These are phyloP conservation scores for Brachionus manjavacas DNA, from an alignment of 1,140 invertebrate genomes.

Conservation along the genomic window DNA sequence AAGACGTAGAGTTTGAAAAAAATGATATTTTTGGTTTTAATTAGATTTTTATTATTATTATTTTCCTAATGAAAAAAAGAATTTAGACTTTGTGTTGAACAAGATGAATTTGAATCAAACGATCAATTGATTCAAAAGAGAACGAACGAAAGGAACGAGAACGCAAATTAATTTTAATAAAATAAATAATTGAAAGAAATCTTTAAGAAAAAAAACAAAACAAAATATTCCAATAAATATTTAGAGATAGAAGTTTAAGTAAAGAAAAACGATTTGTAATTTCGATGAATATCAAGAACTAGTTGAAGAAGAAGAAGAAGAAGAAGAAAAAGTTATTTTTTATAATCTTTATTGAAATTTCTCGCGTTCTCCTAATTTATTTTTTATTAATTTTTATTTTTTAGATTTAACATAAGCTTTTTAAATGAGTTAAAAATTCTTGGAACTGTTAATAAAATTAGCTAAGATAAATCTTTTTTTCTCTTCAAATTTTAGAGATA, in stretches of 20 bases:
- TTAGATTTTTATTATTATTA: constrained; percentile 35
- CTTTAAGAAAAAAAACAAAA: constrained; percentile 30
- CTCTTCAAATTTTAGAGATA: not conserved
- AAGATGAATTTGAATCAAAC: constrained; percentile 31
- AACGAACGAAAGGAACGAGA: constrained; percentile 32
- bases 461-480: not conserved
- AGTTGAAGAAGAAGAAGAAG: not conserved
- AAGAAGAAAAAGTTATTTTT: constrained; percentile 30
- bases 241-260: constrained; percentile 29
- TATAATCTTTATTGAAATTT: constrained; percentile 41
- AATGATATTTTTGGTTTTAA: constrained; percentile 35
- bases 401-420: constrained; percentile 35
- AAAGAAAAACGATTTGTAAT: constrained; percentile 35
- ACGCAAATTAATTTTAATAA: constrained; percentile 38
- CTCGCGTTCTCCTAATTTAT: constrained; percentile 38
- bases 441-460: constrained; percentile 28
- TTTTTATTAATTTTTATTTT: constrained; percentile 35
- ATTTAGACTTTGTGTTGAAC: constrained; percentile 26
- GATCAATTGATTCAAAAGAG: constrained; percentile 3
- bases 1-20: constrained; percentile 26
- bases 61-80: constrained; percentile 27
- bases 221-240: constrained; percentile 31
- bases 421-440: not conserved
- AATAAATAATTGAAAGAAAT: constrained; percentile 40
- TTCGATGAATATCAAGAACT: not conserved